Evolutionary conservation across 2,797 vertebrate species (phyloP), one percentile per base, ranked within the genome.

Genomic region (Pantherophis alleghaniensis): DNA sequence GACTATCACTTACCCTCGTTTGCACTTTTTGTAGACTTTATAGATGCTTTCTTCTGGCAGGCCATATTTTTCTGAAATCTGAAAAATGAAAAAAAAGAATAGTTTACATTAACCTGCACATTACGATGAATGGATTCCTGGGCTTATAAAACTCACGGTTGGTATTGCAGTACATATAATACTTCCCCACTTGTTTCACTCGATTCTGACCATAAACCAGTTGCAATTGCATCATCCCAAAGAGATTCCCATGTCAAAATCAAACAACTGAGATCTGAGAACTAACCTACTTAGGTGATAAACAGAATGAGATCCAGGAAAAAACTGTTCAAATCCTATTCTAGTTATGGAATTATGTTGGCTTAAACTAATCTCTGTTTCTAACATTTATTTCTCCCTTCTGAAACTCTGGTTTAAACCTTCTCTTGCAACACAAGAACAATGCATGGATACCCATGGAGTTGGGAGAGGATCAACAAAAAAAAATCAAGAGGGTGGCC

Each of bases 11-110:
- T 97, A 99, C 99, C 99, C 99, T 97, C 99, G 97, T 97, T 99
- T 99, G 98, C 99, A 99, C 96, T 99, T 99, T 96, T 99, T 99
- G 98, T 99, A 99, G 97, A 99, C 98, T 98, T 99, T 99, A 96
- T 98, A 98, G 96, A 99, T 99, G 96, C 98, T 98, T 96, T 99
- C 98, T 96, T 98, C 98, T 74, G 98, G 98, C 96, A 99, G 96
- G 66, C 98, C 98, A 0, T 99, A 99, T 97, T 99, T 99, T 97
- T 99, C 98, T 96, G 99, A 99, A 97, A 99, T 99, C 99, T 99
- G 97, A 47, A 93, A 95, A 93, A 95, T 91, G 95, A 95, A 94
- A 94, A 94, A 94, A 94, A 7, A 2, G 60, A 92, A 18, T 22
- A 18, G 0, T 0, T 32, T 79, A 22, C 24, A 26, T 63, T 11